Evolutionary conservation across 2,888 invertebrate genomes (phyloP).

Genomic region (Tetramorium bicarinatum): DNA sequence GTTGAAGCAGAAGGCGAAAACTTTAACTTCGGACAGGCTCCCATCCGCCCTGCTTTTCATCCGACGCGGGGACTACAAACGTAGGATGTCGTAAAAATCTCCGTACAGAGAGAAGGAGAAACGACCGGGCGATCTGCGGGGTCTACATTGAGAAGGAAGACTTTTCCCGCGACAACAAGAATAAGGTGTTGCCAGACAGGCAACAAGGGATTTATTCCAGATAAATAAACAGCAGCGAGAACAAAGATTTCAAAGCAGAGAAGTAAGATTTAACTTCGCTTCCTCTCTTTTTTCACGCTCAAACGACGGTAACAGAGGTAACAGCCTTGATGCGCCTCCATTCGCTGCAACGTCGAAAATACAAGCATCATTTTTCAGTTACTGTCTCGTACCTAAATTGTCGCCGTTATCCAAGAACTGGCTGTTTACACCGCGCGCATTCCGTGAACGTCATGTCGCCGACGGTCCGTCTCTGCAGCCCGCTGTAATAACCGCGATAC

Average conservation of each 20-base stretch:
- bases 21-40: constrained; percentile 34
- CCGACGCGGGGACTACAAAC: constrained; percentile 4
- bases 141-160: constrained; percentile 12
- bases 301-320: neutral
- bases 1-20: constrained; percentile 45
- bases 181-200: constrained; percentile 3
- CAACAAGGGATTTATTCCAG: constrained; percentile 19
- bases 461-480: too few relatives aligned
- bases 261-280: constrained; percentile 19
- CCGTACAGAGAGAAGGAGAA: neutral
- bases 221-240: constrained; percentile 37
- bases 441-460: neutral
- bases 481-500: constrained; percentile 36
- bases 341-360: neutral
- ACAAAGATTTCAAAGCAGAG: neutral
- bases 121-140: neutral
- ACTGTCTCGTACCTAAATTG: neutral
- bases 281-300: neutral
- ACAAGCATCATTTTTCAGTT: constrained; percentile 7
- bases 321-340: neutral
- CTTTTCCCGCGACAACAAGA: constrained; percentile 16
- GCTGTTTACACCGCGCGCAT: neutral
- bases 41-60: constrained; percentile 36
- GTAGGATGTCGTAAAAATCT: constrained; percentile 29
- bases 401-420: neutral